Percentiles rank a stretch among this genome's conserved stretches.
phyloP scores from a whole-genome alignment of 2,113 vertebrate genomes.

The Charina bottae region DNA sequence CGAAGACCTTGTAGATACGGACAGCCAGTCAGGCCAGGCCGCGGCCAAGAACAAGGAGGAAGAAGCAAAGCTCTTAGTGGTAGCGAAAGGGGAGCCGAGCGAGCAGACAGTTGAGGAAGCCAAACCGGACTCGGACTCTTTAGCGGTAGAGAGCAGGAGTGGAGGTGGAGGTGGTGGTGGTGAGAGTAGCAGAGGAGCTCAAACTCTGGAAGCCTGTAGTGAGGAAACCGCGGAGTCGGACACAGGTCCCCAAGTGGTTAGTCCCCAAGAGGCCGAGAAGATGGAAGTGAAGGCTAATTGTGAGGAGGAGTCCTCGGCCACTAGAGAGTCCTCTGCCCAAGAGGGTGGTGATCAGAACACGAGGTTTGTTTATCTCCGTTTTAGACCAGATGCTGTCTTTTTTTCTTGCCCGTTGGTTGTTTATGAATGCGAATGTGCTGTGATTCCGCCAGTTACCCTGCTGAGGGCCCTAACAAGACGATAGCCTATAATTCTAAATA shows the following conservation, averaged over 20 bases:
- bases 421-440: constrained; percentile 71
- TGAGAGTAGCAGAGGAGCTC: constrained; percentile 85
- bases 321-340: constrained; percentile 96
- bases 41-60: constrained; percentile 78
- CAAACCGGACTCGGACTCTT: constrained; percentile 80
- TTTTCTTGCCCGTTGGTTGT: constrained; percentile 83
- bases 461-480: constrained; percentile 53
- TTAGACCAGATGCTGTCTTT: constrained; percentile 93
- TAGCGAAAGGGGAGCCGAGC: constrained; percentile 82
- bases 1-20: constrained; percentile 82
- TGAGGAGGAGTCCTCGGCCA: constrained; percentile 79
- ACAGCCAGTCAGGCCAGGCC: constrained; percentile 77
- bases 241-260: constrained; percentile 79
- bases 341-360: constrained; percentile 98
- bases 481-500: constrained; percentile 67
- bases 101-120: constrained; percentile 80
- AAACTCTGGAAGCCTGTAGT: constrained; percentile 80
- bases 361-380: constrained; percentile 91
- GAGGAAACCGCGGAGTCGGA: constrained; percentile 77
- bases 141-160: constrained; percentile 77
- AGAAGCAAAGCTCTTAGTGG: constrained; percentile 80
- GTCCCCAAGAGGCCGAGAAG: constrained; percentile 85
- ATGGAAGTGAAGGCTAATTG: constrained; percentile 83
- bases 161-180: constrained; percentile 37
- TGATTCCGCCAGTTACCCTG: constrained; percentile 72